These are phyloP conservation scores for Periphyllus acericola DNA, from an alignment of 2,888 invertebrate genomes.

Conservation along the genomic window DNA sequence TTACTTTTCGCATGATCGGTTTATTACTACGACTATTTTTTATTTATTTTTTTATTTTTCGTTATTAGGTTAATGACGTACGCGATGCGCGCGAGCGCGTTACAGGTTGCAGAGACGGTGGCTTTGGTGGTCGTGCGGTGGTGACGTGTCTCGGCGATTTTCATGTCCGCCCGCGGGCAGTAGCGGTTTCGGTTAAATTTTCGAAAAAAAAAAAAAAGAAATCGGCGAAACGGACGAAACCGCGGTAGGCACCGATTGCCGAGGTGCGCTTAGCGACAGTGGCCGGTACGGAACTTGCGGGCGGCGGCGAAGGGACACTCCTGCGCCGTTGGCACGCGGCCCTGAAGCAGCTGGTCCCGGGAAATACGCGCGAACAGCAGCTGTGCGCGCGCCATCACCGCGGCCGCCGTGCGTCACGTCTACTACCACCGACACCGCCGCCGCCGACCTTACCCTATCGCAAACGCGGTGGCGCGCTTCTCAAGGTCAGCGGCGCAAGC, in stretches of 20 bases:
- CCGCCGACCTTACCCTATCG: conserved; percentile 44
- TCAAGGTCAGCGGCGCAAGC: conserved; percentile 21
- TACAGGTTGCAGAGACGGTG: neutral
- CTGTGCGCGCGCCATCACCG: too few relatives aligned
- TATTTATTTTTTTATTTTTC: neutral
- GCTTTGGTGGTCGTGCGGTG: neutral
- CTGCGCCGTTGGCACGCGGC: conserved; percentile 51
- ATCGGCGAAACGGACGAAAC: neutral
- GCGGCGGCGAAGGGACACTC: neutral
- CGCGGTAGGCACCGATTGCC: conserved; percentile 10
- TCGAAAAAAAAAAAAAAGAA: neutral
- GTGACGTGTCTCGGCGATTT: neutral
- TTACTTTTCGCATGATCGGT: conserved; percentile 44
- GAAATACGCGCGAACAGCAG: conserved; percentile 41
- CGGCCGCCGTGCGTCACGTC: conserved; percentile 7
- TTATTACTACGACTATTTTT: neutral
- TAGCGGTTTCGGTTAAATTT: neutral
- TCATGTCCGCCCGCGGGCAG: neutral
- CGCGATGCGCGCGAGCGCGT: neutral
- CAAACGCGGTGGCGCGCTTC: conserved; percentile 20
- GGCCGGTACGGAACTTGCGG: neutral
- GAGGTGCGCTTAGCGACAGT: neutral
- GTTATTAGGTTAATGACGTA: neutral
- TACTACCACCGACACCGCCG: neutral
- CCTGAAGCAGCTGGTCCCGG: conserved; percentile 46